phyloP scores from a whole-genome alignment of 2,888 invertebrate species.

The Drosophila hamatofila region DNA sequence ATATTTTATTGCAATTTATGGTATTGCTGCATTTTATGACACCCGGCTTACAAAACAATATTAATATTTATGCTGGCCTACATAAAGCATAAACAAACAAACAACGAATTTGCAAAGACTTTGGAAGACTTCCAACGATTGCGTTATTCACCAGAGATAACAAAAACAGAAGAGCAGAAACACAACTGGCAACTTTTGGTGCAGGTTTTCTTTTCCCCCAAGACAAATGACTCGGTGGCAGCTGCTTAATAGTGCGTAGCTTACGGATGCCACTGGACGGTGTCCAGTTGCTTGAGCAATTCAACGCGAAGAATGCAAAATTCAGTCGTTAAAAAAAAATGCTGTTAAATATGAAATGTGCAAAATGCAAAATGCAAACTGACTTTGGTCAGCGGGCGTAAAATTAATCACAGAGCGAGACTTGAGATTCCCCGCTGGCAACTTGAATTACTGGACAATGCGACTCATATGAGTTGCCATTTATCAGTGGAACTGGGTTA shows the following conservation, averaged over 20 bases:
- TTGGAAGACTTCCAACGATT: conserved; percentile 52
- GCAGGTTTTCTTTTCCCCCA: conserved; percentile 36
- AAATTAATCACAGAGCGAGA: conserved; percentile 65
- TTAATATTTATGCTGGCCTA: conserved; percentile 73
- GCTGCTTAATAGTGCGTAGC: conserved; percentile 75
- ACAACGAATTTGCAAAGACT: conserved; percentile 53
- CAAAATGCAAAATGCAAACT: conserved; percentile 21
- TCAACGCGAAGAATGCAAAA: conserved; percentile 36
- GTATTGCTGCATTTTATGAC: conserved; percentile 50
- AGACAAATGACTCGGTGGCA: conserved; percentile 51
- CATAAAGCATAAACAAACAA: conserved; percentile 57
- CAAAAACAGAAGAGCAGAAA: background rate
- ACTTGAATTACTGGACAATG: conserved; percentile 65
- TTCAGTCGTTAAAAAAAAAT: conserved; percentile 41
- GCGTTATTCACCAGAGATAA: conserved; percentile 50
- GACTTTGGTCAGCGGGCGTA: conserved; percentile 67
- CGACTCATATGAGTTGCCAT: conserved; percentile 60
- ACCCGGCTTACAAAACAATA: conserved; percentile 62
- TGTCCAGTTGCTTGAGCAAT: conserved; percentile 56
- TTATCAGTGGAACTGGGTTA: conserved; percentile 73
- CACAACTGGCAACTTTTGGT: conserved; percentile 46
- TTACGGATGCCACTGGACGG: conserved; percentile 60
- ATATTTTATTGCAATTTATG: conserved; percentile 51
- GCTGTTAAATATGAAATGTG: conserved; percentile 31
- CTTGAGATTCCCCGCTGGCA: conserved; percentile 49